Conservation (phyloP, 2,113 vertebrate species). For the Asarcornis scutulata region DNA sequence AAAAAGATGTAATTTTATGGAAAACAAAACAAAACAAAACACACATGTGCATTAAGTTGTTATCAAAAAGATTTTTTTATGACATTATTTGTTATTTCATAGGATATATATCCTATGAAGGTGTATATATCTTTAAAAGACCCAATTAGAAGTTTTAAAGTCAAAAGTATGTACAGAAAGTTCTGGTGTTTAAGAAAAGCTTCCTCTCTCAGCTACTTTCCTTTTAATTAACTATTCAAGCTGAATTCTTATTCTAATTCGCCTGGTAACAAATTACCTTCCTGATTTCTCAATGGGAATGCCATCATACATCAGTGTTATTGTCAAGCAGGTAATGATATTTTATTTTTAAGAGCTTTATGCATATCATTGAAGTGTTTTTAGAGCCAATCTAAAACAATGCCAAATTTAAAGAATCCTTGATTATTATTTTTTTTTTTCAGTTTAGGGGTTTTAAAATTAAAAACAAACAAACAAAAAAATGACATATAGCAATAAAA, state of each 20-base stretch:
- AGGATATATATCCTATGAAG: background rate
- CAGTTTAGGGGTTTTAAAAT: rapidly evolving
- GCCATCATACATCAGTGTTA: background rate
- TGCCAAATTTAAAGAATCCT: background rate
- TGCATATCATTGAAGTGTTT: background rate
- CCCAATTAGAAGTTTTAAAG: background rate
- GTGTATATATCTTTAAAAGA: background rate
- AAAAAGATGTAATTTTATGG: background rate
- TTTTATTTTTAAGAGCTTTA: constrained; percentile 4
- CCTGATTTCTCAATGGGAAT: constrained; percentile 40
- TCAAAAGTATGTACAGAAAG: background rate
- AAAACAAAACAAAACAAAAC: background rate
- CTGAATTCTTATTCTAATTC: constrained; percentile 10
- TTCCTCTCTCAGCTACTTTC: background rate
- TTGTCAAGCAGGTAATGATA: background rate
- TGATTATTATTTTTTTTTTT: background rate
- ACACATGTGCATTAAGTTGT: background rate
- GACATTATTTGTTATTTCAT: background rate
- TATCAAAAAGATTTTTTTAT: background rate
- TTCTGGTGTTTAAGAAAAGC: background rate
- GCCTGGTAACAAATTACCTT: constrained; percentile 9
- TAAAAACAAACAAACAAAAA: background rate
- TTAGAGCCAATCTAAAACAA: constrained; percentile 8
- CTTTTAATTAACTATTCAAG: background rate
- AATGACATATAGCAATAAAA: background rate